A percentile compares a stretch with the other conserved stretches of the same genome.
phyloP scores from a whole-genome alignment of 2,888 invertebrate genomes.

The Microchrysa polita region DNA sequence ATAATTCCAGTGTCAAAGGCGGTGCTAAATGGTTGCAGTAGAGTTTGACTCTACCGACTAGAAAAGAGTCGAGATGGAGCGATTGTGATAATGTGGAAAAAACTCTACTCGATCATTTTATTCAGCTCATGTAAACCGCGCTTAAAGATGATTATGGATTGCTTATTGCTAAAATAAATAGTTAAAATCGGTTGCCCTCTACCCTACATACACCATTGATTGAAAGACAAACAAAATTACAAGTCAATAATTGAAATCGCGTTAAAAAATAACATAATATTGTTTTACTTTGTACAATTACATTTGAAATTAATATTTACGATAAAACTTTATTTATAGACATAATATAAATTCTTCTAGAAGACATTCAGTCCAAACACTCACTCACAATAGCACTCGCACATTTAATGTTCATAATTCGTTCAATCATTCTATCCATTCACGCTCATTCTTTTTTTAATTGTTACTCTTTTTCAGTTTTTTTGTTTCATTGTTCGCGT shows the following conservation, averaged over 20 bases:
- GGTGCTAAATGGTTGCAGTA: too few species aligned
- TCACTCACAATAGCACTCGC: neutral
- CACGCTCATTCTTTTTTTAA: slow-evolving; percentile 1
- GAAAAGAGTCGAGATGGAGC: too few species aligned
- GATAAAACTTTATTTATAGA: neutral
- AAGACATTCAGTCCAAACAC: slow-evolving; percentile 21
- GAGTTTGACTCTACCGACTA: too few species aligned
- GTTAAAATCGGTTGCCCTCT: neutral
- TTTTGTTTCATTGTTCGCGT: slow-evolving; percentile 10
- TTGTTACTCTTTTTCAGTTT: neutral
- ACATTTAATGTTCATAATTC: slow-evolving; percentile 1
- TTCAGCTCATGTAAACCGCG: too few species aligned
- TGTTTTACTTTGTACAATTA: slow-evolving; percentile 34
- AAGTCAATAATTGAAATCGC: neutral
- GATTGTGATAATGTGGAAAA: too few species aligned
- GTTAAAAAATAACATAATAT: slow-evolving; percentile 15
- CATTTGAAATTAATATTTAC: slow-evolving; percentile 16
- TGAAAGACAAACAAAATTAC: neutral
- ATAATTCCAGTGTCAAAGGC: too few species aligned
- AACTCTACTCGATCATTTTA: too few species aligned
- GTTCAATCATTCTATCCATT: slow-evolving; percentile 9
- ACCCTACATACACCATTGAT: neutral
- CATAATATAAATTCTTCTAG: slow-evolving; percentile 40
- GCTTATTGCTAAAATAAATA: too few species aligned
- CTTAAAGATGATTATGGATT: too few species aligned